Base-by-base conservation (phyloP, 1,140 invertebrate genomes). In the Littorina saxatilis region DNA sequence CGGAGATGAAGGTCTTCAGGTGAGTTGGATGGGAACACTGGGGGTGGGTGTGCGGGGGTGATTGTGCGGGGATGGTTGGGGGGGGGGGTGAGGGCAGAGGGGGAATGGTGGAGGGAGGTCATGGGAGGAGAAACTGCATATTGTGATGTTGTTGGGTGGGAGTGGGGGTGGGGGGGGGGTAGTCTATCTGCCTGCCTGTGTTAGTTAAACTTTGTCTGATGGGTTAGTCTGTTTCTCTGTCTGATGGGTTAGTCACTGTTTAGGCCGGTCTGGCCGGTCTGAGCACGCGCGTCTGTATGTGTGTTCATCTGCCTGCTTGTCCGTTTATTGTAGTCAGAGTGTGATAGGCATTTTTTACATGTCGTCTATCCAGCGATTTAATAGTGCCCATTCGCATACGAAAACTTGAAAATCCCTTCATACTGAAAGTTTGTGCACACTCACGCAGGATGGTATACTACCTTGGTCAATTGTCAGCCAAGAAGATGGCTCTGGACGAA, bases 401-500 rank as follows among this genome's bases (percentile, higher is more conserved):
- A n/a, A n/a, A n/a, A n/a, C n/a, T n/a, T n/a, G n/a, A n/a, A n/a
- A n/a, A n/a, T n/a, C n/a, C n/a, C n/a, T n/a, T n/a, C n/a, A n/a
- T n/a, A n/a, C n/a, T n/a, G n/a, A n/a, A n/a, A n/a, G n/a, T n/a
- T n/a, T n/a, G n/a, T n/a, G n/a, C n/a, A n/a, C n/a, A n/a, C n/a
- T n/a, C n/a, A n/a, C n/a, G n/a, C 58, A 78, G 76, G 37, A 63
- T 58, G 7, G 76, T 78, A 17, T 78, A 78, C 37, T 78, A 35
- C 58, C 76, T 78, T 55, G 76, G 76, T n/a, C 55, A 43, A 35
- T 20, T 63, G 55, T 37, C 76, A 15, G 76, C 76, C 52, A 78
- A 78, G 39, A 63, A 63, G 76, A 35, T 27, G 17, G 76, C 55
- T 20, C 37, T 35, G 11, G 55, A 32, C 32, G 76, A 78, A 37